Evolutionary conservation across 1,140 invertebrate genomes (phyloP), one percentile per base, ranked within the genome.

Genomic region (Drosophila nigrodunni): DNA sequence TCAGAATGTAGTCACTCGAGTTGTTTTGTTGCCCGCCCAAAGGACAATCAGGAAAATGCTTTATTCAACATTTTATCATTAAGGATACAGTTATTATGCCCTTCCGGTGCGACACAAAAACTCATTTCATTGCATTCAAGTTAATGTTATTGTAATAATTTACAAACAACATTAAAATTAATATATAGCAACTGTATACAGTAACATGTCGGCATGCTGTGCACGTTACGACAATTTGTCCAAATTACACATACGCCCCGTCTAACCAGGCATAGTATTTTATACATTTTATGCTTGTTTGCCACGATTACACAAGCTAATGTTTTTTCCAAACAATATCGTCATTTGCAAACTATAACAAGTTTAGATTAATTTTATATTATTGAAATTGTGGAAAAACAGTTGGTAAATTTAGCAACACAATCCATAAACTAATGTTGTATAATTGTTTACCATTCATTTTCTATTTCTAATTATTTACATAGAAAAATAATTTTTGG

Each of bases 101-200:
- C 41, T 59, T 59, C 57, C 57, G 57, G 39, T 64, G 59, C 60
- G 80, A 30, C 57, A 52, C 58, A 25, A 11, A n/a, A 18, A 13
- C 10, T 43, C 21, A 37, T 18, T 54, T 71, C 50, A 44, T 49
- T 59, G 62, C 62, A 59, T 73, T 39, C 34, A 15, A 41, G 66
- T 70, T 54, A 72, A 79, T 76, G 80, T 77, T 83, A 79, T 79
- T 82, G 50, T 82, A 55, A 79, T 83, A 60, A 82, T 79, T 82
- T 79, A 83, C 75, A 79, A 79, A 83, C 76, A 78, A 79, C 72
- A 83, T 69, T 81, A 50, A 82, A 76, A 76, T 83, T 79, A 59
- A 59, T 47, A 43, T 73, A 30, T 30, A 5, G 25, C 6, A 30
- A 2, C 6, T 30, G 1, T 30, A 6, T 30, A 30, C 25, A 55